A percentile compares a stretch with the other conserved stretches of the same genome.
phyloP scores from a whole-genome alignment of 2,113 vertebrate genomes.

The Oreotrochilus melanogaster region DNA sequence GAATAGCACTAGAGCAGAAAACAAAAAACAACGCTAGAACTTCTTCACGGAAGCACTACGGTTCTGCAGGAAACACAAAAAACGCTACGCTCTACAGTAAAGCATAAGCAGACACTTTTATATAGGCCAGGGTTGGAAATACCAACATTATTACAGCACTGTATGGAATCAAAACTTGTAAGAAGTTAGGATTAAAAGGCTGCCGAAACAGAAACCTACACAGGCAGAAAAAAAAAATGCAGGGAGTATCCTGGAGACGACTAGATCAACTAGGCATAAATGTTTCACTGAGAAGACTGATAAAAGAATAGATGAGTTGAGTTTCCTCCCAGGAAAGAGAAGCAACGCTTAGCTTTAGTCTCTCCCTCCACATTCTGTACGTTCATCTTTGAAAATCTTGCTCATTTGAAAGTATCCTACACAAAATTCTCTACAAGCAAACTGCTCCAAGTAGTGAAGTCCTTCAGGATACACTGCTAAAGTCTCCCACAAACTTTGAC shows the following conservation, averaged over 20 bases:
- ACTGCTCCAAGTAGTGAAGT: conserved; percentile 22
- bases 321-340: conserved; percentile 46
- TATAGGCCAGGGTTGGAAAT: conserved; percentile 31
- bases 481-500: conserved; percentile 37
- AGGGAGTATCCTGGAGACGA: conserved; percentile 31
- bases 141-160: conserved; percentile 27
- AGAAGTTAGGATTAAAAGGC: conserved; percentile 53
- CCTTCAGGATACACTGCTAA: conserved; percentile 51
- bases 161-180: conserved; percentile 35
- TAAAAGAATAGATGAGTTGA: conserved; percentile 11
- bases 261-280: neutral
- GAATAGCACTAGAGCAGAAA: conserved; percentile 79
- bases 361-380: conserved; percentile 18
- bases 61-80: conserved; percentile 36
- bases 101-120: conserved; percentile 28
- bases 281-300: conserved; percentile 56
- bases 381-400: conserved; percentile 23
- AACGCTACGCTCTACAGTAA: conserved; percentile 15
- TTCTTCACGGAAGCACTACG: neutral
- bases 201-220: conserved; percentile 56
- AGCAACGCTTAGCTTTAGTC: conserved; percentile 19
- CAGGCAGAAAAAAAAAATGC: conserved; percentile 4
- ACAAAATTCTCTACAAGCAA: neutral
- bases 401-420: conserved; percentile 33
- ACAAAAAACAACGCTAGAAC: neutral